Conservation (phyloP, 2,113 vertebrate genomes). For the Caretta caretta region DNA sequence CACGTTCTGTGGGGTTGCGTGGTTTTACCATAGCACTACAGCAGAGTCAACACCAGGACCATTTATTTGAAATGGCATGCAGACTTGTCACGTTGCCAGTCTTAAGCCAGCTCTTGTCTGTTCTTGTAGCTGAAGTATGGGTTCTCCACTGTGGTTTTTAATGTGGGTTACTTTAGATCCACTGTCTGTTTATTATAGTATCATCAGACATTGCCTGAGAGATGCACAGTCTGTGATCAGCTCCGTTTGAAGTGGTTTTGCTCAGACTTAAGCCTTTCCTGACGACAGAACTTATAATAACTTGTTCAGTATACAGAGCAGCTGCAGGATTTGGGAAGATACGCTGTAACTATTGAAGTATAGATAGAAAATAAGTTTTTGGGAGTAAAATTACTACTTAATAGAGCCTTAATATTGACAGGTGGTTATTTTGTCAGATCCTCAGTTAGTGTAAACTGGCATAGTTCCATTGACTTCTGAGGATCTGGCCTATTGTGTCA, state of each 20-base stretch:
- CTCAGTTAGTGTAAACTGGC: background rate
- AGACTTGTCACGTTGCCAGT: background rate
- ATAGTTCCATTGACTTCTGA: rapidly evolving
- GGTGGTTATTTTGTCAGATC: background rate
- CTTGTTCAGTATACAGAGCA: background rate
- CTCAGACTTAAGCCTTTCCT: no score
- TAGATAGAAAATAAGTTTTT: conserved; percentile 4
- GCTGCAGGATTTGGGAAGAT: background rate
- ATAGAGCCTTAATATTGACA: background rate
- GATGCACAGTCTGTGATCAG: conserved; percentile 49
- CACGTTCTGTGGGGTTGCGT: rapidly evolving
- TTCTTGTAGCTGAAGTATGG: conserved; percentile 17
- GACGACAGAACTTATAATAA: conserved; percentile 28
- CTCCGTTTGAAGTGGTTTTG: conserved; percentile 64
- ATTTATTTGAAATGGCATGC: background rate
- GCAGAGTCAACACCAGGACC: background rate
- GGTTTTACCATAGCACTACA: background rate
- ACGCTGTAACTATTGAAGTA: background rate
- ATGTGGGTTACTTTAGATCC: conserved; percentile 53
- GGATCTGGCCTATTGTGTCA: background rate
- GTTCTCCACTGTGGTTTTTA: conserved; percentile 60
- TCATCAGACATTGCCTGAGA: conserved; percentile 62
- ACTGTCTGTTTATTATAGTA: conserved; percentile 58
- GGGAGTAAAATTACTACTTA: background rate
- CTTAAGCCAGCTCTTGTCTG: conserved; percentile 23